Conservation (phyloP, 2,797 vertebrate genomes). For the Hypotaenidia philippensis region DNA sequence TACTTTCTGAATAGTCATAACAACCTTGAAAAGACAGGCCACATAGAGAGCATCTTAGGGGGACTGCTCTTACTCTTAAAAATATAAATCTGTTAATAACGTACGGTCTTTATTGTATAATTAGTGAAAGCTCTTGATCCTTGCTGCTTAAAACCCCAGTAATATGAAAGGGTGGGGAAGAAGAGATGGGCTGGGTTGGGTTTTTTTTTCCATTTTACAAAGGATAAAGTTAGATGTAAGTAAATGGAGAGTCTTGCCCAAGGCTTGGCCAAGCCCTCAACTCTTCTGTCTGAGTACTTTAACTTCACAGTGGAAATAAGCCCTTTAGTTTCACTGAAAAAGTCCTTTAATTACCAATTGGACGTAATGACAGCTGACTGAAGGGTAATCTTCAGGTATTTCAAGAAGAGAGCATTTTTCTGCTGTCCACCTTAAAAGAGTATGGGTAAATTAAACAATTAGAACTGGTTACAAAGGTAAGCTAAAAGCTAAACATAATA, state of each 20-base stretch:
- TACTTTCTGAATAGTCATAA: neutral
- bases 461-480: constrained; percentile 55
- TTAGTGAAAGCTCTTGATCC: neutral
- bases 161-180: neutral
- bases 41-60: neutral
- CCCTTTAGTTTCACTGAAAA: constrained; percentile 20
- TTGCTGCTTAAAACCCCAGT: neutral
- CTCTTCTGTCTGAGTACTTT: neutral
- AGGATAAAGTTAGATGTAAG: neutral
- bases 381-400: constrained; percentile 11
- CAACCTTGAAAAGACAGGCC: neutral
- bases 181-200: neutral
- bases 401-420: neutral
- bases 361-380: neutral
- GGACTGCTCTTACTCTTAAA: neutral
- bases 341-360: neutral
- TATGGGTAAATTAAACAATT: constrained; percentile 18
- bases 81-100: neutral
- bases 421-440: constrained; percentile 45
- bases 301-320: neutral
- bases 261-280: neutral
- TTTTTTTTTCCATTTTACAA: neutral
- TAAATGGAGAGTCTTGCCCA: neutral
- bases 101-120: neutral
- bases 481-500: constrained; percentile 66